Percentiles rank a stretch among this genome's conserved stretches.
Evolutionary conservation across 92 coral and sea anemone genomes (phyloP).

Genomic region (Porites divaricata): DNA sequence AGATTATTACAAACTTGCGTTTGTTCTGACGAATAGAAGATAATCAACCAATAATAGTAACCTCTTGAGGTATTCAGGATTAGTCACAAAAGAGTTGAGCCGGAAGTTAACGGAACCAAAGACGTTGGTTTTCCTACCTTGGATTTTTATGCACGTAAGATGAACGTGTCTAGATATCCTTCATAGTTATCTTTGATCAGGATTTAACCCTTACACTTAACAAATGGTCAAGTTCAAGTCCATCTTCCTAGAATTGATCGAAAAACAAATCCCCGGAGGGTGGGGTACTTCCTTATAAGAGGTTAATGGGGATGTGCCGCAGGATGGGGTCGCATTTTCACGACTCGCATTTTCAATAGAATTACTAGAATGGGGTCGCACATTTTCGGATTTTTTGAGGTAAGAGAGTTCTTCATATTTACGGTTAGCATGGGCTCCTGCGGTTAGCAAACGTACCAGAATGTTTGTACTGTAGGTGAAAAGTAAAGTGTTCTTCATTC

Average conservation of each 20-base stretch:
- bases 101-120: constrained; percentile 23
- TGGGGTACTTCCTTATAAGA: too few species aligned
- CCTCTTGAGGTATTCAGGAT: background rate
- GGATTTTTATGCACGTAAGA: too few species aligned
- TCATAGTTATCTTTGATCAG: background rate
- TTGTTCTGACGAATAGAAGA: constrained; percentile 11
- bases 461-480: too few species aligned
- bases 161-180: background rate
- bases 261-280: background rate
- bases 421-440: too few species aligned
- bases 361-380: too few species aligned
- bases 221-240: background rate
- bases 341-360: too few species aligned
- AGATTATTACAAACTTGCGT: constrained; percentile 30
- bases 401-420: too few species aligned
- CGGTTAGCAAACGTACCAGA: too few species aligned
- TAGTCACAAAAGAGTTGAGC: background rate
- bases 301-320: too few species aligned
- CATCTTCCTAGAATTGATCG: background rate
- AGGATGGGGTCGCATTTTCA: too few species aligned
- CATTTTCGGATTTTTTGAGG: too few species aligned
- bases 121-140: background rate
- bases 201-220: background rate
- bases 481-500: too few species aligned
- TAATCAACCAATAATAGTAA: constrained; percentile 41